phyloP scores from a whole-genome alignment of 2,888 invertebrate species.

The Cataglyphis albicans region DNA sequence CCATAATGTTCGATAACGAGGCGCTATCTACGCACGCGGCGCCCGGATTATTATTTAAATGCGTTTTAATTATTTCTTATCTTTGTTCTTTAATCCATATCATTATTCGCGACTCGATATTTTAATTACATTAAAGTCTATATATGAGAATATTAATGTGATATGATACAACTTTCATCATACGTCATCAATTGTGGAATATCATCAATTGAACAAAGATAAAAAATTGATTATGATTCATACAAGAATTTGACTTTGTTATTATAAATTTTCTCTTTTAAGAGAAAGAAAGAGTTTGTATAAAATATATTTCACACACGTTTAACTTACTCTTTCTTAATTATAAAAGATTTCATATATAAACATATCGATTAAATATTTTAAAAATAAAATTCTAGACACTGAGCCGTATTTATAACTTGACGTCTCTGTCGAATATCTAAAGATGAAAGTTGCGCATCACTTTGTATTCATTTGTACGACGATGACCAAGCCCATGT shows the following conservation, averaged over 20 bases:
- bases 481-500: slow-evolving; percentile 13
- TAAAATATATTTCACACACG: background rate
- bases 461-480: background rate
- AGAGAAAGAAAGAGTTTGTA: background rate
- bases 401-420: background rate
- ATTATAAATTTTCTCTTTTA: background rate
- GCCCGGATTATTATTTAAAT: slow-evolving; percentile 12
- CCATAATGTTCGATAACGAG: slow-evolving; percentile 46
- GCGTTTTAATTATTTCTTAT: background rate
- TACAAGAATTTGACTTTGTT: background rate
- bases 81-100: background rate
- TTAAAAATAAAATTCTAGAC: background rate
- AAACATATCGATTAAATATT: background rate
- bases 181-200: background rate
- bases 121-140: background rate
- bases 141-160: background rate
- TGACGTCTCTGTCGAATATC: background rate
- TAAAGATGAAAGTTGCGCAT: slow-evolving; percentile 12
- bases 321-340: background rate
- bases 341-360: background rate
- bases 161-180: background rate
- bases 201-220: background rate
- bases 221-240: background rate
- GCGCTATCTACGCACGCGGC: slow-evolving; percentile 1
- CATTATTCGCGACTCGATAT: background rate